Evolutionary conservation across 2,888 invertebrate genomes (phyloP), one percentile per base, ranked within the genome.

Genomic region (Quadriops clusia): DNA sequence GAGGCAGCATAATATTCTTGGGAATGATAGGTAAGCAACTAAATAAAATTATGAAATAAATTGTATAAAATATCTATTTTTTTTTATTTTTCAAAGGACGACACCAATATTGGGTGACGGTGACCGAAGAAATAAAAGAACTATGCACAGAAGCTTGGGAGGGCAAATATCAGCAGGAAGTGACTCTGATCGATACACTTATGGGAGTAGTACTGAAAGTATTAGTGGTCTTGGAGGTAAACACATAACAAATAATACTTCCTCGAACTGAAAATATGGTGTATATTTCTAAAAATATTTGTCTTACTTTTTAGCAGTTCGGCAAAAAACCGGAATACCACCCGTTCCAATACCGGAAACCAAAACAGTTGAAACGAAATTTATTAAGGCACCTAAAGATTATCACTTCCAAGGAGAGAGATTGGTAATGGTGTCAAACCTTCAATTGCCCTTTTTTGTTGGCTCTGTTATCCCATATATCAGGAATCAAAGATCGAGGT

Each of bases 401-500:
- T 75, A 77, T 38, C 72, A 71, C 44, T 80, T 81, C 49, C 74
- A 70, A 51, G 80, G 85, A 58, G 85, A 86, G 53, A 71, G 91
- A 49, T 68, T 91, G 40, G 78, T 86, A 33, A 69, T 93, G 60
- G 77, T 85, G 20, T 78, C 86, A 28, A 65, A 74, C 4, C 74
- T 75, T 46, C 77, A 78, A 47, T 75, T 78, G 33, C 91, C 93
- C 17, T 81, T 90, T 63, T 70, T 82, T 44, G 69, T 93, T 37
- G 91, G 83, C 58, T 91, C 91, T 20, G 75, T 84, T 32, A 73
- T 93, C 53, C 87, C 91, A 17, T 90, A 86, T 56, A 77, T 72
- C 34, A 61, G 58, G 10, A 44, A 28, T 34, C 24, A 15, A 23
- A 34, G 38, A 17, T 29, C 30, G 25, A 28, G 39, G 38, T 40